Conservation (phyloP, 2,113 vertebrate genomes). For the Misgurnus mizolepis region DNA sequence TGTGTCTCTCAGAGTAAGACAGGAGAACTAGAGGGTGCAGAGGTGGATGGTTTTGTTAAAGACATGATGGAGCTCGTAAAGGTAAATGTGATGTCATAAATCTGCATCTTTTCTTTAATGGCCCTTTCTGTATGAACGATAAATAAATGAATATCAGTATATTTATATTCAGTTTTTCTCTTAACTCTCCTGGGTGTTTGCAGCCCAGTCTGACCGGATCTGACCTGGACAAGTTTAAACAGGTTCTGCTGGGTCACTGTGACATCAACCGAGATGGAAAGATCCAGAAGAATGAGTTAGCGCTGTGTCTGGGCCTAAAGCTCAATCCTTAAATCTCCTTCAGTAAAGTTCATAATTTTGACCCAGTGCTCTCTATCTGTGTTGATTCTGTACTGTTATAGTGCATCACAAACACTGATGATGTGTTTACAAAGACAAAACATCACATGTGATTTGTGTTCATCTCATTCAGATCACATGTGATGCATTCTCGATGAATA, state of each 20-base stretch:
- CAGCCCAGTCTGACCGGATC: conserved; percentile 87
- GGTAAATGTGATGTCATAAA: conserved; percentile 62
- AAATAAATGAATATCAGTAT: no score
- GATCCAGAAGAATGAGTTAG: conserved; percentile 93
- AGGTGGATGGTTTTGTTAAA: conserved; percentile 90
- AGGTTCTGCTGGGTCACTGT: conserved; percentile 87
- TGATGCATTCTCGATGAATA: no score
- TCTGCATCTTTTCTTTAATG: no score
- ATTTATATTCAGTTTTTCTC: no score
- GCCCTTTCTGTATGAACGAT: no score
- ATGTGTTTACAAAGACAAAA: no score
- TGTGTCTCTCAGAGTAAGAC: conserved; percentile 80
- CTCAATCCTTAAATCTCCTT: conserved; percentile 54
- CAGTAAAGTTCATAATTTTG: no score
- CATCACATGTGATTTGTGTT: no score
- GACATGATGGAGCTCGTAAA: conserved; percentile 92
- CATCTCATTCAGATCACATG: no score
- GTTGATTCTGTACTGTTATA: no score
- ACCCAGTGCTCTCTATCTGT: neutral
- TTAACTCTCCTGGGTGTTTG: neutral
- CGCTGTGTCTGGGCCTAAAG: conserved; percentile 90
- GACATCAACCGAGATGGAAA: conserved; percentile 91
- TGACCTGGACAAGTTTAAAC: conserved; percentile 88
- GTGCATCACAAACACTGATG: no score
- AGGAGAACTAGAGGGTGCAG: conserved; percentile 84